Conservation (phyloP, 2,113 vertebrate genomes). For the Corydoras maculifer region DNA sequence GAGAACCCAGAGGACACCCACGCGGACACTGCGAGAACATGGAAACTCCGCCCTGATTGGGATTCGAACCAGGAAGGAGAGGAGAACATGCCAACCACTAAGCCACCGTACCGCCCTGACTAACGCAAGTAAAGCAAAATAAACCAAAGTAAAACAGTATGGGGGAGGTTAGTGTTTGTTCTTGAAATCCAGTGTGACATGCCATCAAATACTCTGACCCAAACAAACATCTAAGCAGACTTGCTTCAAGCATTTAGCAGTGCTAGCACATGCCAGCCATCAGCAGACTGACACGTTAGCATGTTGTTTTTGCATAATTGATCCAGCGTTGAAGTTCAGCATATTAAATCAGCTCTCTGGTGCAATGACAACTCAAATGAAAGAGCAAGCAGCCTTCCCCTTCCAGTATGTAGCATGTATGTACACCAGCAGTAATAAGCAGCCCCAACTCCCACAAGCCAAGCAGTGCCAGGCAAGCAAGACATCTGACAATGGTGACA, state of each 20-base stretch:
- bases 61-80: too few species aligned
- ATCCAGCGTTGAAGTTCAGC: slow-evolving; percentile 37
- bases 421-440: slow-evolving; percentile 34
- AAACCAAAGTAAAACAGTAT: too few species aligned
- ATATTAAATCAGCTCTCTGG: slow-evolving; percentile 30
- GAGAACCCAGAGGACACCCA: too few species aligned
- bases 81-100: too few species aligned
- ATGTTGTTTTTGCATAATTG: slow-evolving; percentile 47
- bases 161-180: neutral
- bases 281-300: slow-evolving; percentile 13
- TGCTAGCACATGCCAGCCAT: neutral
- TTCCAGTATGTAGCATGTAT: slow-evolving; percentile 12
- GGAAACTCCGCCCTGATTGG: too few species aligned
- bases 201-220: slow-evolving; percentile 30
- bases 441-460: slow-evolving; percentile 25
- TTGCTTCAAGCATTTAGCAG: slow-evolving; percentile 6
- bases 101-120: too few species aligned
- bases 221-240: slow-evolving; percentile 6
- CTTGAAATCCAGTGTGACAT: slow-evolving; percentile 3
- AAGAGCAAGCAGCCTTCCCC: slow-evolving; percentile 28
- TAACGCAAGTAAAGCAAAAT: neutral
- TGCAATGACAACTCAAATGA: slow-evolving; percentile 22
- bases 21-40: too few species aligned
- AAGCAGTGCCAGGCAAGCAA: slow-evolving; percentile 24
- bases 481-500: slow-evolving; percentile 35